Percentiles rank a stretch among this genome's conserved stretches.
These are phyloP conservation scores for Enteromius afrohamiltoni DNA, from an alignment of 2,797 vertebrate species.

Conservation along the genomic window DNA sequence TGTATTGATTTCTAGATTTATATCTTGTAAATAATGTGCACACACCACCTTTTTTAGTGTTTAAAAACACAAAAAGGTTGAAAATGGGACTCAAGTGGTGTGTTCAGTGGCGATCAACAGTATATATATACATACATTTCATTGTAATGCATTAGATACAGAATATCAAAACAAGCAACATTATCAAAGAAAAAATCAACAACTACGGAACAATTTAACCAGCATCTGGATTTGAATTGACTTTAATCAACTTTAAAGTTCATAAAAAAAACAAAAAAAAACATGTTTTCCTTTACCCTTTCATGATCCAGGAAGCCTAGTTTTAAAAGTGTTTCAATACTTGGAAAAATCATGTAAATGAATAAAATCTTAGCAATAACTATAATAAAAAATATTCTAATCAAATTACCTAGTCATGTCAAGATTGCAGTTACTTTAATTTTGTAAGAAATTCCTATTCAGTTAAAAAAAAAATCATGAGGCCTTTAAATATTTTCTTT, in stretches of 20 bases:
- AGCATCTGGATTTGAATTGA: not conserved
- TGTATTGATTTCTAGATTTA: constrained; percentile 20
- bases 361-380: not conserved
- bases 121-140: not conserved
- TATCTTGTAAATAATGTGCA: not conserved
- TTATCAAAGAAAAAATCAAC: no score
- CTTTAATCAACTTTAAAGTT: not conserved
- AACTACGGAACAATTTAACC: not conserved
- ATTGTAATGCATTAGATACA: not conserved
- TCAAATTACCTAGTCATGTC: not conserved
- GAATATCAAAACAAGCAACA: not conserved
- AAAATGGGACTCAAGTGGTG: not conserved
- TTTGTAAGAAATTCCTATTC: not conserved
- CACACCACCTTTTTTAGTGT: not conserved
- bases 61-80: not conserved
- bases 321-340: not conserved
- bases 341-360: not conserved
- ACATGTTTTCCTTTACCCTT: no score
- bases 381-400: not conserved
- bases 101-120: not conserved
- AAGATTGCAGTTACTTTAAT: not conserved
- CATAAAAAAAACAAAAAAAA: no score
- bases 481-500: not conserved
- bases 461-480: not conserved
- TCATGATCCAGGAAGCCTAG: no score